Evolutionary conservation across 2,113 vertebrate genomes (phyloP), one percentile per base, ranked within the genome.

Genomic region (Pachyramphus minor): DNA sequence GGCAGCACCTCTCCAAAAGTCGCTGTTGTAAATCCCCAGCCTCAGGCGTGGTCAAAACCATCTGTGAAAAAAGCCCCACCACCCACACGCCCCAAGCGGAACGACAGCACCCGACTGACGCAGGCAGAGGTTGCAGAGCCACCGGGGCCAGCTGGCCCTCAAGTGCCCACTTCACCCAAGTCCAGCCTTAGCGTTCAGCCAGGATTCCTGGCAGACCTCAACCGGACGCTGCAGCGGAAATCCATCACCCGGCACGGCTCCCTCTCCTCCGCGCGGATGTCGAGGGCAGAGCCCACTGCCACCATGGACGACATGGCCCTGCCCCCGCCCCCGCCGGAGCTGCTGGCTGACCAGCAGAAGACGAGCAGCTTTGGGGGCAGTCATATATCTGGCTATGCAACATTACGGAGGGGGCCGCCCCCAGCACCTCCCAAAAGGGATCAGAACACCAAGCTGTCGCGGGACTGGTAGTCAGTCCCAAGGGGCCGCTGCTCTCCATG

Each of bases 361-460:
- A 98, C 95, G 14, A 97, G 98, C 21, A 87, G 96, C 80, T 99
- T 98, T 37, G 98, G 98, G 89, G 98, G 99, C 41, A 97, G 98
- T 69, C 99, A 99, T 45, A 98, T 99, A 98, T 99, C 99, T 20
- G 99, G 99, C 98, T 99, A 99, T 98, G 99, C 99, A 98, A 99
- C 99, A 0, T 87, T 99, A 96, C 98, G 99, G 94, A 98, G 99
- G 75, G 99, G 99, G 31, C 99, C 99, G 3, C 99, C 99, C 5
- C 99, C 99, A 0, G 98, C 99, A 0, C 99, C 99, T 24, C 99
- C 99, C 18, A 99, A 99, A 86, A 98, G 99, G 94, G 99, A 99
- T 97, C 98, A 99, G 90, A 98, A 94, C 91, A 99, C 99, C 97
- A 99, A 99, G 98, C 98, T 99, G 50, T 99, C 99, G 0, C 96